phyloP scores from a whole-genome alignment of 2,113 vertebrate genomes.

The Barnardius zonarius region DNA sequence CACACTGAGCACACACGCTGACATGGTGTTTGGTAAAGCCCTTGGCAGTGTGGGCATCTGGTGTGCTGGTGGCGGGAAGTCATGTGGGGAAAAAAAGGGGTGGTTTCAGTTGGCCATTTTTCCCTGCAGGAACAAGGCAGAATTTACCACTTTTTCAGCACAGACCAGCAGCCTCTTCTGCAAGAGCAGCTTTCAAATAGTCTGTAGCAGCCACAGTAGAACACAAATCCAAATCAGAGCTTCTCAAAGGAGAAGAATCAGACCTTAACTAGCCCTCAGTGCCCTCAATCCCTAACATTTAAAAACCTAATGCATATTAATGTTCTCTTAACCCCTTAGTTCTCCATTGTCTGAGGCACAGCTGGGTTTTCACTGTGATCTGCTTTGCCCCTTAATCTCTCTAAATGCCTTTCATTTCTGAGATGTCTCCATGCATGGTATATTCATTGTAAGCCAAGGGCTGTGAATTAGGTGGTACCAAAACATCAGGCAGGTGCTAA shows the following conservation, averaged over 20 bases:
- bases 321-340: background rate
- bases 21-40: background rate
- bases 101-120: background rate
- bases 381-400: background rate
- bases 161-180: background rate
- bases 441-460: background rate
- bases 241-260: background rate
- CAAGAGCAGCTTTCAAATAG: background rate
- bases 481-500: background rate
- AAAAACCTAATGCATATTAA: background rate
- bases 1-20: accelerated
- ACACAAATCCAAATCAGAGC: background rate
- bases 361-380: background rate
- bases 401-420: background rate
- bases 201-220: background rate
- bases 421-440: background rate
- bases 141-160: background rate
- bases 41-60: background rate
- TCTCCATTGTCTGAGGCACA: background rate
- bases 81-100: background rate
- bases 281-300: background rate
- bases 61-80: background rate
- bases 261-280: background rate
- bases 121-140: background rate
- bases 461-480: background rate